Evolutionary conservation across 92 coral and sea anemone genomes (phyloP).

Genomic region (Zoanthus sociatus): DNA sequence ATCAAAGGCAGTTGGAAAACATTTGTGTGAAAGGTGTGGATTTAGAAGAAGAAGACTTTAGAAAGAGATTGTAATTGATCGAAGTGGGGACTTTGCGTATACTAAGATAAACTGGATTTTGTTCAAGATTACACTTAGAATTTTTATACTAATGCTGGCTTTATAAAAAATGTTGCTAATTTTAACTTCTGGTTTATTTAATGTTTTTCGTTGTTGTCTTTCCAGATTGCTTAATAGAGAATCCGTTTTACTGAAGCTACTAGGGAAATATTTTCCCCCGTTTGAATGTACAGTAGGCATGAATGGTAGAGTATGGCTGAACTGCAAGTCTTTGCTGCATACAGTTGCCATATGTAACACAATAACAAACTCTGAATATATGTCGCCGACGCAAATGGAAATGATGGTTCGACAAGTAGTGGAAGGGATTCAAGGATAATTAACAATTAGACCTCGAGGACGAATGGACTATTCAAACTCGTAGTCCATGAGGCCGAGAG

Average conservation of each 20-base stretch:
- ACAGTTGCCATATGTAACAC: slow-evolving; percentile 87
- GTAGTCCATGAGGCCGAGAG: too few relatives aligned
- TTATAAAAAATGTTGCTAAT: background rate
- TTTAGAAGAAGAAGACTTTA: too few relatives aligned
- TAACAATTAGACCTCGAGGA: too few relatives aligned
- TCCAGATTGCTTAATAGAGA: slow-evolving; percentile 88
- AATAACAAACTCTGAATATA: slow-evolving; percentile 86
- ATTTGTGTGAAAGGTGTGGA: too few relatives aligned
- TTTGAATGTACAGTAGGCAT: slow-evolving; percentile 95
- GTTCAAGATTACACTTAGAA: too few relatives aligned
- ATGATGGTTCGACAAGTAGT: slow-evolving; percentile 86
- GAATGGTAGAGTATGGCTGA: slow-evolving; percentile 97
- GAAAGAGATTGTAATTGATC: too few relatives aligned
- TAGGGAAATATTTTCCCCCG: slow-evolving; percentile 83
- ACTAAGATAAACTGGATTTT: too few relatives aligned
- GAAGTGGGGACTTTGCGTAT: background rate
- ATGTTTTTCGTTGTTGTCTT: background rate
- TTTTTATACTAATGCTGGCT: background rate
- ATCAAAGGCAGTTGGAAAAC: too few relatives aligned
- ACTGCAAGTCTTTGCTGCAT: slow-evolving; percentile 68
- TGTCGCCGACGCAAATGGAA: slow-evolving; percentile 82
- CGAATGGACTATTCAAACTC: too few relatives aligned
- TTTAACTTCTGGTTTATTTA: background rate
- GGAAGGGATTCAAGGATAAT: slow-evolving; percentile 70
- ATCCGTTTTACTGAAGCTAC: slow-evolving; percentile 71